Base-by-base conservation (phyloP, 2,888 invertebrate species). In the Nezara viridula region DNA sequence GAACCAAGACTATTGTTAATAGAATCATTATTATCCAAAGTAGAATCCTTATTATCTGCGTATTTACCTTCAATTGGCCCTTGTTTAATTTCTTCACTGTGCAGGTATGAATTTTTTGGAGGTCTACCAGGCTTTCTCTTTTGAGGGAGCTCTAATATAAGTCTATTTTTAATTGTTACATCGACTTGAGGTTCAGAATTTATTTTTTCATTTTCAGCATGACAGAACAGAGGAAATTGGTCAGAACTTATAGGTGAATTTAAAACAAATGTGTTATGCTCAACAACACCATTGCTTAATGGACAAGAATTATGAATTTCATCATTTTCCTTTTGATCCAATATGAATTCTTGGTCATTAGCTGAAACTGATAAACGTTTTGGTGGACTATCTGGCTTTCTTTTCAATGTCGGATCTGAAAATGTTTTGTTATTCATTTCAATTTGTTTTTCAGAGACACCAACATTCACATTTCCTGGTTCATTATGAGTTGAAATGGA, bases 81-180 rank as follows among this genome's bases (percentile, higher is more conserved):
- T 10, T 21, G 32, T 7, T 73, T 73, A 73, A 73, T 32, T 73
- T 37, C 37, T 19, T 2, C 6, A 37, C 7, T 0, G 19, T 21
- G 2, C 44, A 12, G 0, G 4, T 44, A 44, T 81, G 47, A 47
- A n/a, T 47, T 12, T 81, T 81, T 81, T 16, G 24, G 40, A 24
- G 81, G 81, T n/a, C 81, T 81, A 47, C 81, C 81, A 81, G 81
- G 47, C 44, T 47, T 81, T 81, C 81, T 47, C 44, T 77, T 77
- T 24, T 40, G 77, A 40, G 37, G 40, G 24, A 44, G 40, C 21
- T 10, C 73, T 19, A 37, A 55, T n/a, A 55, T 55, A n/a, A 9
- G n/a, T 9, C 2, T n/a, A 60, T 27, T 60, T 27, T 60, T 60
- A 60, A 16, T 27, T 14, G 27, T 12, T 27, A 14, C 60, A 60